Evolutionary conservation across 2,113 vertebrate species (phyloP), one percentile per base, ranked within the genome.

Genomic region (Tricholaema leucomelas): DNA sequence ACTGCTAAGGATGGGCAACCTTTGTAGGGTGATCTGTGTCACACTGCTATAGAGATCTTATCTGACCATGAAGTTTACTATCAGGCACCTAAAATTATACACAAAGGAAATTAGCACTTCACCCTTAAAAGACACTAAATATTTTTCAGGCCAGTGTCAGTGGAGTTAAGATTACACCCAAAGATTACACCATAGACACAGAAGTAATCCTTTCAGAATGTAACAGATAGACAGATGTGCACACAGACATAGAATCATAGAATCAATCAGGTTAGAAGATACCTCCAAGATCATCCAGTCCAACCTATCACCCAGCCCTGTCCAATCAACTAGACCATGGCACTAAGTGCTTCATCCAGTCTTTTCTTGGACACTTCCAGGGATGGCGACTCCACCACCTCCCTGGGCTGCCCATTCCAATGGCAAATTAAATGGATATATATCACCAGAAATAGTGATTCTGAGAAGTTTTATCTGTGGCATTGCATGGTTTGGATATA

Each of bases 41-140:
- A 78, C 38, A 21, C 10, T 69, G 25, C 15, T 66, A 50, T 21
- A 58, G 66, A 54, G 21, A 77, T 18, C 35, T 92, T 74, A 78
- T 78, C 66, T 79, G 59, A 50, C 30, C 59, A 46, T 63, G 25
- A 81, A 79, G 84, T 85, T 79, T 79, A 83, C 66, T 75, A 13
- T 7, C 1, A 0, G 23, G 14, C 31, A 88, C 24, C 66, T 87
- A 79, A 88, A 81, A 69, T 82, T 46, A 73, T 52, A 76, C 19
- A 72, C 24, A 71, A 5, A 70, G 83, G 83, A 94, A 91, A 86
- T 46, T 5, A 94, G n/a, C 30, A 81, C n/a, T 88, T 88, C 31
- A 73, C 73, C 31, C 10, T 85, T 60, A 80, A 59, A 89, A 87
- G 74, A 73, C 50, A 87, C 2, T 4, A 12, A 27, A 31, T 81